Evolutionary conservation across 2,888 invertebrate genomes (phyloP), one percentile per base, ranked within the genome.

Genomic region (Iselma pallidipennis): DNA sequence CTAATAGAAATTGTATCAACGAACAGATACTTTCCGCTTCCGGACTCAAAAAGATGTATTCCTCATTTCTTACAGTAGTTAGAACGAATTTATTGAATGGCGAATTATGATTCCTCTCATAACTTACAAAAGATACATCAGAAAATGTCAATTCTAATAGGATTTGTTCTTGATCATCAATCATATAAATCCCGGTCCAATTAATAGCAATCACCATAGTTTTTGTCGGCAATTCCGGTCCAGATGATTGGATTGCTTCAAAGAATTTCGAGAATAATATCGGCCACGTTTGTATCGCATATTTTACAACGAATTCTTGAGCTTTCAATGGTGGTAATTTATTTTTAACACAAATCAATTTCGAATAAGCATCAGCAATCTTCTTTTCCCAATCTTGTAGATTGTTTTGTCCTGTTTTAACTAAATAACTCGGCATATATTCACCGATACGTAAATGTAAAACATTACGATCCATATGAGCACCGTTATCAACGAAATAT

Each of bases 261-360:
- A 92, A 98, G 80, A 96, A 96, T 76, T 94, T 87, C 0, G 96
- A 96, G 81, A 98, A 98, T 5, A 96, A 83, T 80, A 98, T 89
- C 0, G 96, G 95, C 97, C 97, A 98, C 71, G 94, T 93, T 65
- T 91, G 84, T 83, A 95, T 95, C 1, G 95, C 92, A 81, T 92
- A 96, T 73, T 91, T 89, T 0, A 96, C 95, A 55, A 98, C 90
- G 76, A 96, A 95, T 81, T 94, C 94, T 80, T 94, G 94, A 21
- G 94, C 94, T 70, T 88, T 87, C 23, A 88, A 78, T 3, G 87
- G 83, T 51, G 91, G 87, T 21, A 86, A 82, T 71, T 85, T 84
- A 55, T 90, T 88, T 73, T 88, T 87, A 4, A 91, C 88, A 74
- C 90, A 92, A 58, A 90, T 85, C 49, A 91, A 88, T 77, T 88